Base-by-base conservation (phyloP, 2,888 invertebrate genomes). In the Athripsodes cinereus region DNA sequence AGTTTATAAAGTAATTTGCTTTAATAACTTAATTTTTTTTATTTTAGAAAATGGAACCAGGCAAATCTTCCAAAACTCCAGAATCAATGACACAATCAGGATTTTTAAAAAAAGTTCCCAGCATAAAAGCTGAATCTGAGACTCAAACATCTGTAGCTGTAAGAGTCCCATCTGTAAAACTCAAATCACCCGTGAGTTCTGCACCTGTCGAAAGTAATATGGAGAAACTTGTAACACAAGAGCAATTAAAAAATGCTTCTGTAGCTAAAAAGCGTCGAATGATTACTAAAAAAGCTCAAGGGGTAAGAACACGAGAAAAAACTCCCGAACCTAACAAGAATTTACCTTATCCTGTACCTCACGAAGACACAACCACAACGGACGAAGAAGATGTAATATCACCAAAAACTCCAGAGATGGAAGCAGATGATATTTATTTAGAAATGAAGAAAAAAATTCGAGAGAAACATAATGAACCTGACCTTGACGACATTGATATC, bases 341-440 rank as follows among this genome's bases (percentile, higher is more conserved):
- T 57, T 74, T 74, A 22, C 69, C 81, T 21, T 13, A 40, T 40
- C 40, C 40, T 5, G 77, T 77, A 22, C 76, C 76, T 55, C 82
- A 86, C 64, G 86, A 86, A 60, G 82, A 83, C 51, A 86, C 87
- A 34, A 77, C 79, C 16, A 78, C 82, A 49, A 79, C 79, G 62
- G 79, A 79, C 66, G 78, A 78, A 47, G 59, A 66, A 1, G 57
- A 57, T 50, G n/a, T 16, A 3, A 68, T 66, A 56, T 71, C 72
- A 16, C 66, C 65, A 22, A 71, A 72, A 16, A 70, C 70, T 63
- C 74, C 75, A 1, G 79, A 78, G 71, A 69, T 74, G 13, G 79
- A 79, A 71, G 78, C 78, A 19, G 78, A 79, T 64, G 73, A 70
- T 49, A 77, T 74, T 2, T 79, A 79, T 62, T 71, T 74, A 65